Evolutionary conservation across 2,888 invertebrate genomes (phyloP), one percentile per base, ranked within the genome.

Genomic region (Cephus spinipes): DNA sequence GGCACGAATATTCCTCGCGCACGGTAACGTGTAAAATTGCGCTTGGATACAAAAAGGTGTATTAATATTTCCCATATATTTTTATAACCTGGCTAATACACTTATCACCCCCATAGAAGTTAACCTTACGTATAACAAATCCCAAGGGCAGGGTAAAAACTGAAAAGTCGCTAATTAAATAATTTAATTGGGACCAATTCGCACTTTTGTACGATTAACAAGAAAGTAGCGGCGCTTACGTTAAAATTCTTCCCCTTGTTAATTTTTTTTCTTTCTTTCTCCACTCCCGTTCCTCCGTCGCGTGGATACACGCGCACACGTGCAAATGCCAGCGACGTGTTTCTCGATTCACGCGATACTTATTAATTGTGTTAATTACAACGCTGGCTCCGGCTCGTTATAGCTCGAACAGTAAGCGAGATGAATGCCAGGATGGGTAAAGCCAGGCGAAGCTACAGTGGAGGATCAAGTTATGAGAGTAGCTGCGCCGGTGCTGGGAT

Each of bases 301-400:
- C 15, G 6, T 9, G 0, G 1, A 15, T 15, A 3, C 12, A 15
- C 12, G 71, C 35, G 35, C 12, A 3, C n/a, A 11, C 68, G 31
- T 15, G 12, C 11, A 12, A 3, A 32, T 12, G 75, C 75, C 55
- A 1, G 74, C 36, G 9, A 12, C 74, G 35, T 71, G 74, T 40
- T 34, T 71, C 71, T 31, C 71, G 71, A 71, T 71, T 71, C 33
- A 23, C 30, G 71, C 71, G 71, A 71, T 71, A 71, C 71, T 71
- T 71, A 71, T 71, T 71, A 32, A 71, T 71, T 71, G 71, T 34
- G 30, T 30, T 71, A 71, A 71, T 71, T 71, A 71, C 30, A 30
- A 71, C 30, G 71, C 0, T 34, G 71, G 3, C 31, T 12, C 71
- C 71, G 31, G 71, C 71, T 30, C 71, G 71, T 71, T 71, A 30